Conservation (phyloP, 2,797 vertebrate genomes). For the Poeciliopsis gracilis region DNA sequence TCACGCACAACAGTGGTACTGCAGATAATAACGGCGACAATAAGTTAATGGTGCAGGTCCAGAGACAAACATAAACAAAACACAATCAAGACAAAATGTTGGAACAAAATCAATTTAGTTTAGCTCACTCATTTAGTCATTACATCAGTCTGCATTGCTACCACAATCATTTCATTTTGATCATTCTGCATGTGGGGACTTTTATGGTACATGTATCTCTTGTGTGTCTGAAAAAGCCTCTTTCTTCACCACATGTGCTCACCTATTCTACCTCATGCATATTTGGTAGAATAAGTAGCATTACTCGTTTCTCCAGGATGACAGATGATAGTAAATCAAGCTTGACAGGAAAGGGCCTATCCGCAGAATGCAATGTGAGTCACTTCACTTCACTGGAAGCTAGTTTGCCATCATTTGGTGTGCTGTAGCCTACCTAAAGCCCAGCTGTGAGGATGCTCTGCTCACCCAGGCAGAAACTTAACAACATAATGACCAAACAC, state of each 20-base stretch:
- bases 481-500: slow-evolving; percentile 61
- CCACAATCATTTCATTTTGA: slow-evolving; percentile 18
- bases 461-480: slow-evolving; percentile 71
- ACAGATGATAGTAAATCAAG: slow-evolving; percentile 69
- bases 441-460: slow-evolving; percentile 65
- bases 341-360: slow-evolving; percentile 63
- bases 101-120: slow-evolving; percentile 59
- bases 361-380: slow-evolving; percentile 67
- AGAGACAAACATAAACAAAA: slow-evolving; percentile 75
- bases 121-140: slow-evolving; percentile 45
- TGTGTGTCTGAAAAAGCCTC: slow-evolving; percentile 34
- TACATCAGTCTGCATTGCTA: slow-evolving; percentile 32
- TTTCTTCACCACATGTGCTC: slow-evolving; percentile 40
- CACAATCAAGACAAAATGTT: slow-evolving; percentile 67
- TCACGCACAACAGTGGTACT: slow-evolving; percentile 56
- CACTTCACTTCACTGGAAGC: slow-evolving; percentile 68
- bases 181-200: slow-evolving; percentile 25
- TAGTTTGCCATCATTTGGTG: slow-evolving; percentile 65
- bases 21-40: slow-evolving; percentile 69
- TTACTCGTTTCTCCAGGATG: slow-evolving; percentile 45
- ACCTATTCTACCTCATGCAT: slow-evolving; percentile 57
- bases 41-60: slow-evolving; percentile 72
- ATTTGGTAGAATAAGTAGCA: slow-evolving; percentile 61
- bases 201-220: slow-evolving; percentile 10
- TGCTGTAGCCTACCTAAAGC: slow-evolving; percentile 64